phyloP scores from a whole-genome alignment of 1,140 invertebrate genomes.

The Penaeus vannamei region DNA sequence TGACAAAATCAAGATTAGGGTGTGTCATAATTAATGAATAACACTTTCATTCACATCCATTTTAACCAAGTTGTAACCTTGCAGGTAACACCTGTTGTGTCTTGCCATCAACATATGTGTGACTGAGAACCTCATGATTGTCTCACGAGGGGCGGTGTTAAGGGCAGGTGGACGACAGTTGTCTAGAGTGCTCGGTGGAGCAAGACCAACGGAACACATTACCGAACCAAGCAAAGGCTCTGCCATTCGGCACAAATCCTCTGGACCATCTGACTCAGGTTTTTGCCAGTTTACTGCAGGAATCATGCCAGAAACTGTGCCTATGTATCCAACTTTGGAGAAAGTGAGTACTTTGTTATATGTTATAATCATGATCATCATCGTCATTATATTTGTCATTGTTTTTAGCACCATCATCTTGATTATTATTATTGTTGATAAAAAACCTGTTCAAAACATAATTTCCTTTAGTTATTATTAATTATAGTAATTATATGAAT shows the following conservation, averaged over 20 bases:
- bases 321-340: conserved; percentile 20
- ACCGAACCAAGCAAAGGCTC: not conserved
- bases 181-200: conserved; percentile 25
- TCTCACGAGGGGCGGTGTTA: conserved; percentile 16
- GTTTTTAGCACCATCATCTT: no score
- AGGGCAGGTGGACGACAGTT: conserved; percentile 50
- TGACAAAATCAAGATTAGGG: no score
- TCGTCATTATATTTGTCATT: no score
- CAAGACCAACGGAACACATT: not conserved
- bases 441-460: no score
- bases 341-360: conserved; percentile 35
- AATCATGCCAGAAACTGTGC: not conserved
- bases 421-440: no score
- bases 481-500: no score
- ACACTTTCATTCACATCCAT: no score
- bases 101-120: no score
- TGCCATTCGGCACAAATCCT: not conserved
- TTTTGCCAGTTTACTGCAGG: not conserved
- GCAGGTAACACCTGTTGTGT: no score
- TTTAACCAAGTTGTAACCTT: no score
- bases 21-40: no score
- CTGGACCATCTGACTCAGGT: not conserved
- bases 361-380: not conserved
- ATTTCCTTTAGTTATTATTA: no score
- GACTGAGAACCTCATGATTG: conserved; percentile 33